phyloP scores from a whole-genome alignment of 2,888 invertebrate species.

The Drosophila mettleri region DNA sequence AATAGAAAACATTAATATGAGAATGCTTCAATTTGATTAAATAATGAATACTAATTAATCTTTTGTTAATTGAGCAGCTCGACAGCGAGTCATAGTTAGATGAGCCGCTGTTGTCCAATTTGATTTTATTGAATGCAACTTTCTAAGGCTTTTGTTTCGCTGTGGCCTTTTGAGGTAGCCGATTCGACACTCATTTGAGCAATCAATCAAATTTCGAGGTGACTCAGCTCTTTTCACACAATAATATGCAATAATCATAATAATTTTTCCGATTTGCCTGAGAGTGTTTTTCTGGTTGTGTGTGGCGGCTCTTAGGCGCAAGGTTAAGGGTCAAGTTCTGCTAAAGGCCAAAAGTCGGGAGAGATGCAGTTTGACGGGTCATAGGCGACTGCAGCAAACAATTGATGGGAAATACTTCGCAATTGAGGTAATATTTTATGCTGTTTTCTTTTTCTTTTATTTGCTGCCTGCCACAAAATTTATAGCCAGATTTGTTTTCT shows the following conservation, averaged over 20 bases:
- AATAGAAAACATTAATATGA: not conserved
- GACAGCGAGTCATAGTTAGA: conserved; percentile 40
- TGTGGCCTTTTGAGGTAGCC: conserved; percentile 34
- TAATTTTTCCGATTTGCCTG: conserved; percentile 47
- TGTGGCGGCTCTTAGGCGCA: conserved; percentile 12
- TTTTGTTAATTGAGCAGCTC: conserved; percentile 35
- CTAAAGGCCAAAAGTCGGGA: conserved; percentile 42
- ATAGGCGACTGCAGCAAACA: conserved; percentile 24
- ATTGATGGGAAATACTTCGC: conserved; percentile 64
- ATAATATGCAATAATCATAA: conserved; percentile 37
- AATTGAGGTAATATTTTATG: conserved; percentile 35
- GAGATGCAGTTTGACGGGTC: conserved; percentile 42
- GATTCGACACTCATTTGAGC: conserved; percentile 31
- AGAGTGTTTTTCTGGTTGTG: conserved; percentile 16
- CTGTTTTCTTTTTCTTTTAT: conserved; percentile 5
- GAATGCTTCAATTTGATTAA: not conserved
- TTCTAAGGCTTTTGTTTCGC: conserved; percentile 46
- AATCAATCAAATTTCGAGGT: conserved; percentile 57
- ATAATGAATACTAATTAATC: conserved; percentile 22
- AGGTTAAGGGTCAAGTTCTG: conserved; percentile 73
- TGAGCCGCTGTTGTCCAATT: conserved; percentile 29
- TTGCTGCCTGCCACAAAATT: conserved; percentile 37
- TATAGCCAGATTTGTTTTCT: conserved; percentile 27
- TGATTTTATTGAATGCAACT: conserved; percentile 43
- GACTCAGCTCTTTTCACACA: conserved; percentile 58